Conservation (phyloP, 2,888 invertebrate species). For the Proisotoma minuta region DNA sequence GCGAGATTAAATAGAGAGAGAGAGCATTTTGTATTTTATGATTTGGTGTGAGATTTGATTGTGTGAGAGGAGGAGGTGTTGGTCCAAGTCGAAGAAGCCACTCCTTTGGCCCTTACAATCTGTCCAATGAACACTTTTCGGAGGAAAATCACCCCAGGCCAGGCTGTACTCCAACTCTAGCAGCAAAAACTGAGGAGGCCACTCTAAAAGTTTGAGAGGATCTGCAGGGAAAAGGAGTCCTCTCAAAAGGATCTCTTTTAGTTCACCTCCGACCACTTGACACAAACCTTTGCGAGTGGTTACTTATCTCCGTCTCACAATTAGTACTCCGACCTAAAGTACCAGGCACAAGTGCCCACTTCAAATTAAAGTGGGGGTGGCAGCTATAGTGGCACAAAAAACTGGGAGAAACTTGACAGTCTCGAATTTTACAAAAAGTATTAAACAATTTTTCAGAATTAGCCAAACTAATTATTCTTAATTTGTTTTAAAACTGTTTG, state of each 20-base stretch:
- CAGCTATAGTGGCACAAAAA: no score
- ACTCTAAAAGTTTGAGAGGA: neutral
- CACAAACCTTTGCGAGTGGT: neutral
- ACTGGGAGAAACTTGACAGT: no score
- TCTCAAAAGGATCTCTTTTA: neutral
- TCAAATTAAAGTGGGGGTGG: no score
- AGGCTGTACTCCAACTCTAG: neutral
- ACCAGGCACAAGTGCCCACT: no score
- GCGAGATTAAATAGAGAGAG: no score
- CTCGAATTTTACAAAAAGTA: no score
- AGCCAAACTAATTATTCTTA: no score
- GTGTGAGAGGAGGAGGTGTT: neutral
- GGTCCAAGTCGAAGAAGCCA: neutral
- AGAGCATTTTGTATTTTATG: no score
- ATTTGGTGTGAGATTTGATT: no score
- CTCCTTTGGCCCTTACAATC: neutral
- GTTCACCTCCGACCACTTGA: conserved; percentile 2
- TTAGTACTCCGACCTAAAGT: no score
- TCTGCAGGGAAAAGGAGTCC: neutral
- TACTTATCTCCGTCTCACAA: neutral
- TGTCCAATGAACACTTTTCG: neutral
- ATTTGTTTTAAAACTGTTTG: no score
- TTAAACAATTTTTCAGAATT: no score
- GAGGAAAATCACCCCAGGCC: neutral
- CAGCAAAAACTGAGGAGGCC: neutral